phyloP scores from a whole-genome alignment of 2,113 vertebrate species.

The Gnathonemus echidnorhynchus region DNA sequence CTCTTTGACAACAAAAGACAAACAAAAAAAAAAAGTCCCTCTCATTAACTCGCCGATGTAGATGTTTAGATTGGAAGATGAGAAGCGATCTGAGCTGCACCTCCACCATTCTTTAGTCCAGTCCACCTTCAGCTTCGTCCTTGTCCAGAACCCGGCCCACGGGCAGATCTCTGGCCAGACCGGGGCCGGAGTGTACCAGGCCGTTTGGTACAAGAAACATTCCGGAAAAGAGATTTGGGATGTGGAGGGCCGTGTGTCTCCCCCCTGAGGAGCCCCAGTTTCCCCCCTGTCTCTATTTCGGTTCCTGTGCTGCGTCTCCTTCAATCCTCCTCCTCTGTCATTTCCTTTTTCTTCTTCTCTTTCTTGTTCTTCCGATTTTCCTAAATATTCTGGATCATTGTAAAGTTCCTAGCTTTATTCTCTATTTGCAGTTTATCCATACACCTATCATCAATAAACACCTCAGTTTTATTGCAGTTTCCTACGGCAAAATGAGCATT shows the following conservation, averaged over 20 bases:
- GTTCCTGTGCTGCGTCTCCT: neutral
- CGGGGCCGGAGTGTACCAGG: neutral
- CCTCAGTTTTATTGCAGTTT: neutral
- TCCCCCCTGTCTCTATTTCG: neutral
- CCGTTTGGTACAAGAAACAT: neutral
- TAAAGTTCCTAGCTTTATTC: neutral
- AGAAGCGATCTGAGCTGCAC: neutral
- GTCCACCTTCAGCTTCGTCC: neutral
- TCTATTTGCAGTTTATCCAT: neutral
- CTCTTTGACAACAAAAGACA: neutral
- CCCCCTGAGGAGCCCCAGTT: neutral
- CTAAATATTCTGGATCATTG: neutral
- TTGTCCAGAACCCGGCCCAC: neutral
- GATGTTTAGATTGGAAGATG: neutral
- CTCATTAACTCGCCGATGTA: neutral
- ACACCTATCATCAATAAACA: neutral
- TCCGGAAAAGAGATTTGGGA: neutral
- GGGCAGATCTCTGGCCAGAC: neutral
- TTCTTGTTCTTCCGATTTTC: neutral
- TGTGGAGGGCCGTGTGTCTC: neutral
- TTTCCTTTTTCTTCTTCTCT: neutral
- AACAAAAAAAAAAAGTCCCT: neutral
- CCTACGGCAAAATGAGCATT: neutral
- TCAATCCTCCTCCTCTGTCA: neutral
- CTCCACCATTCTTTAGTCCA: neutral